These are phyloP conservation scores for Melanostoma mellinum DNA, from an alignment of 2,888 invertebrate genomes.

Conservation along the genomic window DNA sequence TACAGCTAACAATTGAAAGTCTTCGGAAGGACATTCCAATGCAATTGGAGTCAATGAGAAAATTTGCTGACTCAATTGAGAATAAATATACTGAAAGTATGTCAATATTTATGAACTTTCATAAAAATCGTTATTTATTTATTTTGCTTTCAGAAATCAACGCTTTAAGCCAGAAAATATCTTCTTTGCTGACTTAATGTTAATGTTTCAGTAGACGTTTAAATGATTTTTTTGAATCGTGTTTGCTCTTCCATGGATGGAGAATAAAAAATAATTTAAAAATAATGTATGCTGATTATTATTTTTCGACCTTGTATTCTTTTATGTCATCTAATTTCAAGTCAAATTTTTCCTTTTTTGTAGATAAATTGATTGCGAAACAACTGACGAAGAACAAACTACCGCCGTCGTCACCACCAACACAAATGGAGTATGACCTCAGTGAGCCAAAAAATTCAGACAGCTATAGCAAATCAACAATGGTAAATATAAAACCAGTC, in stretches of 20 bases:
- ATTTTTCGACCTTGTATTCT: slow-evolving; percentile 56
- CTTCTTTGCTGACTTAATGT: too few relatives aligned
- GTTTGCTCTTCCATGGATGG: background rate
- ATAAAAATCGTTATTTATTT: too few relatives aligned
- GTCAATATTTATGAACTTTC: too few relatives aligned
- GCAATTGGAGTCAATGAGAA: slow-evolving; percentile 78
- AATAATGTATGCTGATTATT: slow-evolving; percentile 20
- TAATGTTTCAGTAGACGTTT: too few relatives aligned
- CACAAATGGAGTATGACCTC: slow-evolving; percentile 52
- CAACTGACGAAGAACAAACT: slow-evolving; percentile 32
- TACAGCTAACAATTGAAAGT: slow-evolving; percentile 76
- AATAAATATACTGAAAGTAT: too few relatives aligned
- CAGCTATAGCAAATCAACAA: slow-evolving; percentile 26
- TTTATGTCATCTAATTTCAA: slow-evolving; percentile 15
- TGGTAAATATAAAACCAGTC: slow-evolving; percentile 41
- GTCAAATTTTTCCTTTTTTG: slow-evolving; percentile 35
- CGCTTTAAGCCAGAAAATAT: too few relatives aligned
- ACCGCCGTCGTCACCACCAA: slow-evolving; percentile 34
- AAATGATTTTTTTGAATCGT: too few relatives aligned
- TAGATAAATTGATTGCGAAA: slow-evolving; percentile 55
- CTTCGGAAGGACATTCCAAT: slow-evolving; percentile 78
- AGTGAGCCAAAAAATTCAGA: slow-evolving; percentile 53
- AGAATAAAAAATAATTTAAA: slow-evolving; percentile 1
- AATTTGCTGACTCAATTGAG: slow-evolving; percentile 78
- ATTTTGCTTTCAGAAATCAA: too few relatives aligned